Conservation (phyloP, 2,888 invertebrate species). For the Chrysolina haemoptera region DNA sequence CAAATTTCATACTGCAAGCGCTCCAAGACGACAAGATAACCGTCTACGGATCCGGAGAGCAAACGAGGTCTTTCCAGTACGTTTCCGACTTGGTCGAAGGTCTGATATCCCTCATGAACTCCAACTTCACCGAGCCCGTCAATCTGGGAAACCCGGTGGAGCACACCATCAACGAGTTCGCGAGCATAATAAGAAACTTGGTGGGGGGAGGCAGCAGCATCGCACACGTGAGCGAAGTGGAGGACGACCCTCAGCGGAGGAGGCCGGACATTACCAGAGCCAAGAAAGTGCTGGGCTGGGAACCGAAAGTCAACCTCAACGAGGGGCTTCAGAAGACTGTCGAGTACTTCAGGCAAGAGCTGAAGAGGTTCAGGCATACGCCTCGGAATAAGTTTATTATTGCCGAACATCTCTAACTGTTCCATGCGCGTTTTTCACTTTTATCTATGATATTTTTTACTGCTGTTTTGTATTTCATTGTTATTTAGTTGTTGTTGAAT, state of each 20-base stretch:
- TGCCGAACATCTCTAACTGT: background rate
- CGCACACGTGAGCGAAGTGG: constrained; percentile 86
- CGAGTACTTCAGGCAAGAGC: constrained; percentile 92
- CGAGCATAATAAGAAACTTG: constrained; percentile 85
- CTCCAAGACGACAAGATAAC: constrained; percentile 95
- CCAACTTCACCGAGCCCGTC: constrained; percentile 93
- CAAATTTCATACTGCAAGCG: constrained; percentile 98
- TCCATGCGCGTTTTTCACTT: no score
- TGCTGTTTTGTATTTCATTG: no score
- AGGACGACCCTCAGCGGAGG: constrained; percentile 96
- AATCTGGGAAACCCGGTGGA: constrained; percentile 99
- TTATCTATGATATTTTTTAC: no score
- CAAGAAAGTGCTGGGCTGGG: constrained; percentile 88
- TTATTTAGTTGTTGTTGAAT: no score
- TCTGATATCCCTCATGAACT: constrained; percentile 91
- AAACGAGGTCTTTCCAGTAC: constrained; percentile 98
- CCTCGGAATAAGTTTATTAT: constrained; percentile 65
- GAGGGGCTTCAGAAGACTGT: constrained; percentile 93
- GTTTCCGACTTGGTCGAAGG: constrained; percentile 98
- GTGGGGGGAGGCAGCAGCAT: constrained; percentile 91
- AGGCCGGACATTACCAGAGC: constrained; percentile 95
- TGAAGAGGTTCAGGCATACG: constrained; percentile 76
- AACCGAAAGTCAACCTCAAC: constrained; percentile 87
- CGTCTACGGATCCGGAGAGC: constrained; percentile 90
- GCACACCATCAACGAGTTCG: constrained; percentile 95